These are phyloP conservation scores for Nycticorax nycticorax DNA, from an alignment of 2,113 vertebrate genomes.

Conservation along the genomic window DNA sequence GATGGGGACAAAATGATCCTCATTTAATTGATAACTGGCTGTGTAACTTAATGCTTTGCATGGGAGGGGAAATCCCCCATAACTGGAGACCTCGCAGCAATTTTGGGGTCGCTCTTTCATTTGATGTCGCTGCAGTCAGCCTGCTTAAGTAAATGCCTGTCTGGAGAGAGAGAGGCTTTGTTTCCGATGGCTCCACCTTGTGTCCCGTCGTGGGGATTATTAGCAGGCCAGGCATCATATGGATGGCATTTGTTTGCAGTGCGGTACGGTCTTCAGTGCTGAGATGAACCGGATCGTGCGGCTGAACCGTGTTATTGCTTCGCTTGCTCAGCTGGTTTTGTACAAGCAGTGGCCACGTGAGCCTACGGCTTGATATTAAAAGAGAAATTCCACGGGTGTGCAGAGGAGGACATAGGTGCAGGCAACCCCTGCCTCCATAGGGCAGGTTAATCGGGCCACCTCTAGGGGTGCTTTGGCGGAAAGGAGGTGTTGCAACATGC, in stretches of 20 bases:
- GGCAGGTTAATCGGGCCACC: too few relatives aligned
- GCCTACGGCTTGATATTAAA: not conserved
- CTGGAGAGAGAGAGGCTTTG: not conserved
- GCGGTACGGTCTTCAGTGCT: accelerated
- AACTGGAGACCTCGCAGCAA: not conserved
- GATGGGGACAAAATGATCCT: not conserved
- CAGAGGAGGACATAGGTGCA: not conserved
- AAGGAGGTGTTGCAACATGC: accelerated
- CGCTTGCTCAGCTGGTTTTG: not conserved
- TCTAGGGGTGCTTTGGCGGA: accelerated
- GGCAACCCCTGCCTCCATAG: not conserved
- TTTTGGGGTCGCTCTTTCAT: accelerated
- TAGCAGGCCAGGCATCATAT: not conserved
- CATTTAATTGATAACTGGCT: not conserved
- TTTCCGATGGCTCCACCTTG: slow-evolving; percentile 41
- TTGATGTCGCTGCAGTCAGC: not conserved
- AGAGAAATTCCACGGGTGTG: not conserved
- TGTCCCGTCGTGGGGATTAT: not conserved
- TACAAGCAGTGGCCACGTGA: not conserved
- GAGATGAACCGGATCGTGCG: not conserved
- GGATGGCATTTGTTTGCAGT: not conserved
- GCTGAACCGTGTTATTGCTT: not conserved
- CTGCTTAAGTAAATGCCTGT: not conserved
- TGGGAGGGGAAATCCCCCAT: not conserved
- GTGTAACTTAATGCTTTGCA: not conserved